Evolutionary conservation across 1,140 invertebrate genomes (phyloP).

Genomic region (Sinella curviseta): DNA sequence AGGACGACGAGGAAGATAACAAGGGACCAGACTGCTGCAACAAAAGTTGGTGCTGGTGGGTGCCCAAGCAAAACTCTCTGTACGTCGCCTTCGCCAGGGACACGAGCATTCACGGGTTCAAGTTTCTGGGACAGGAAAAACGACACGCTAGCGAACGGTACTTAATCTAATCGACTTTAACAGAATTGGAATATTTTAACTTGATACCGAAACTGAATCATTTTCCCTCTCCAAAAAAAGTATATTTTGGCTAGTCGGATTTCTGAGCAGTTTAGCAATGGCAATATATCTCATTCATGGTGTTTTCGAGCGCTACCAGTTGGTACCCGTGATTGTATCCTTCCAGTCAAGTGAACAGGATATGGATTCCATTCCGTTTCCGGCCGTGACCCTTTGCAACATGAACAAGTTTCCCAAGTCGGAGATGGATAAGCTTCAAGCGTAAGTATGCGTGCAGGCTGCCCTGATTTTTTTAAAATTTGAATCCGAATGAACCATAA

Average conservation of each 20-base stretch:
- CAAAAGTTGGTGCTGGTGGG: neutral
- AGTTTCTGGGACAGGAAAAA: neutral
- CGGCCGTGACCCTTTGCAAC: constrained; percentile 47
- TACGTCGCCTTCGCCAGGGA: neutral
- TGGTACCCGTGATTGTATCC: constrained; percentile 62
- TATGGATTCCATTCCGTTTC: constrained; percentile 45
- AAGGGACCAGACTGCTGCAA: neutral
- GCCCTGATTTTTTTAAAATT: neutral
- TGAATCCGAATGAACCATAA: too few relatives aligned
- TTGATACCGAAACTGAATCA: too few relatives aligned
- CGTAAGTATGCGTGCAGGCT: neutral
- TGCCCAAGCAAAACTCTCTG: neutral
- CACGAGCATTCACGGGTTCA: neutral
- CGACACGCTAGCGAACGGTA: neutral
- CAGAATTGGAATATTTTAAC: neutral
- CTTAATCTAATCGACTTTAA: too few relatives aligned
- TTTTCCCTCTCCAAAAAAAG: constrained; percentile 53
- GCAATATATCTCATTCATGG: constrained; percentile 58
- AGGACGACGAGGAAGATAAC: neutral
- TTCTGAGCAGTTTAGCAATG: constrained; percentile 57
- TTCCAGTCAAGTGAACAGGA: constrained; percentile 54
- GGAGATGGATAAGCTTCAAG: neutral
- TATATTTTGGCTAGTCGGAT: constrained; percentile 54
- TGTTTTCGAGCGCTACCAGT: constrained; percentile 61
- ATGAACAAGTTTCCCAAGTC: constrained; percentile 42